These are phyloP conservation scores for Oreochromis mossambicus DNA, from an alignment of 2,797 vertebrate species.

Conservation along the genomic window DNA sequence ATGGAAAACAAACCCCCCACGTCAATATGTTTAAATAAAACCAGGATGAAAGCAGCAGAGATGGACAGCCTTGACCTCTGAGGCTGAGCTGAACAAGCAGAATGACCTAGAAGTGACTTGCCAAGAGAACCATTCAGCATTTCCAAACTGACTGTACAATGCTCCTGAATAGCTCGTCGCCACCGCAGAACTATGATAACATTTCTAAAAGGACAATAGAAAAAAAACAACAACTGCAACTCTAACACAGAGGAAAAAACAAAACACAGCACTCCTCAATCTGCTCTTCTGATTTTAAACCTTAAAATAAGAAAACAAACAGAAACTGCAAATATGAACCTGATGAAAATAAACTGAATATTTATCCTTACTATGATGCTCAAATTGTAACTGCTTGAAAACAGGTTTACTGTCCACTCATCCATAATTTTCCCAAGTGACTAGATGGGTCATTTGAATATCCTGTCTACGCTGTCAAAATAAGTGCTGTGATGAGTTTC, in stretches of 20 bases:
- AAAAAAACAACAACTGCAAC: constrained; percentile 3
- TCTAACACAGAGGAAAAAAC: neutral
- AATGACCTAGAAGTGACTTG: constrained; percentile 63
- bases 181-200: constrained; percentile 24
- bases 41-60: neutral
- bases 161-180: constrained; percentile 36
- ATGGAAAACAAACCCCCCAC: neutral
- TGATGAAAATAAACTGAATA: neutral
- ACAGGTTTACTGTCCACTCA: neutral
- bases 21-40: neutral
- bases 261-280: neutral
- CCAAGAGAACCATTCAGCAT: constrained; percentile 42
- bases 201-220: constrained; percentile 31
- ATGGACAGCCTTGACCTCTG: constrained; percentile 22
- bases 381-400: neutral
- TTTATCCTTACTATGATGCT: neutral
- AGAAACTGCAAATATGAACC: neutral
- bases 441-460: neutral
- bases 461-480: neutral
- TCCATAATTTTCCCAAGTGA: neutral
- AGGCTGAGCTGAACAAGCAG: constrained; percentile 53
- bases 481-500: neutral
- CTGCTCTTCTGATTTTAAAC: neutral
- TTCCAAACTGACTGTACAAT: constrained; percentile 31
- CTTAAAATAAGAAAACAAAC: neutral